Base-by-base conservation (phyloP, 2,888 invertebrate genomes). In the Pimpla rufipes region DNA sequence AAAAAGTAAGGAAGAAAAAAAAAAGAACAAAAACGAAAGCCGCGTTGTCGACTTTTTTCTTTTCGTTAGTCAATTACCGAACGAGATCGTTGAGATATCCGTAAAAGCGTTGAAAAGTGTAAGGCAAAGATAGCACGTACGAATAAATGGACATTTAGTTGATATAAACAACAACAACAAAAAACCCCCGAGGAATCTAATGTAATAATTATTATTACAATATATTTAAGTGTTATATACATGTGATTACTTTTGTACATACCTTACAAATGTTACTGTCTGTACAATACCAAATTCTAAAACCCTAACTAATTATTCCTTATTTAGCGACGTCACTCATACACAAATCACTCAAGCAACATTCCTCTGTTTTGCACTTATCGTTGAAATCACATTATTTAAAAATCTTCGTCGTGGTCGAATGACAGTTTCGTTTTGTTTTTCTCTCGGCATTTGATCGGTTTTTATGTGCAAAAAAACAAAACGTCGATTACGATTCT, bases 171-270 rank as follows among this genome's bases (percentile, higher is more conserved):
- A 87, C 84, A 85, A 78, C 6, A 42, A 75, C 79, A 82, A 77
- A 80, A 86, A 84, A 83, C 81, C 86, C 84, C 77, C 85, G 88
- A 88, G 85, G 82, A 62, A 88, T 87, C 57, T 86, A 88, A 88
- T 88, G 87, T 89, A 90, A 87, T 88, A 81, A 86, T 86, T 64
- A 85, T 86, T 81, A 87, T 87, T 88, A 90, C 85, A 88, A 85
- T 89, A 88, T 89, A 90, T 89, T 89, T 88, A 90, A 88, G 89
- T 89, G 88, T 89, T 91, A 90, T 88, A 90, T 89, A 84, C 83
- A 83, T 76, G 90, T 90, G 88, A 90, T 89, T 89, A 90, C 87
- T 90, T 91, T 91, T 91, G 91, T 91, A 91, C 90, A 91, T 91
- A 91, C 88, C 89, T 89, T 89, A 88, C 89, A 87, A 90, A 90